Evolutionary conservation across 2,113 vertebrate genomes (phyloP).

Genomic region (Heterocephalus glaber): DNA sequence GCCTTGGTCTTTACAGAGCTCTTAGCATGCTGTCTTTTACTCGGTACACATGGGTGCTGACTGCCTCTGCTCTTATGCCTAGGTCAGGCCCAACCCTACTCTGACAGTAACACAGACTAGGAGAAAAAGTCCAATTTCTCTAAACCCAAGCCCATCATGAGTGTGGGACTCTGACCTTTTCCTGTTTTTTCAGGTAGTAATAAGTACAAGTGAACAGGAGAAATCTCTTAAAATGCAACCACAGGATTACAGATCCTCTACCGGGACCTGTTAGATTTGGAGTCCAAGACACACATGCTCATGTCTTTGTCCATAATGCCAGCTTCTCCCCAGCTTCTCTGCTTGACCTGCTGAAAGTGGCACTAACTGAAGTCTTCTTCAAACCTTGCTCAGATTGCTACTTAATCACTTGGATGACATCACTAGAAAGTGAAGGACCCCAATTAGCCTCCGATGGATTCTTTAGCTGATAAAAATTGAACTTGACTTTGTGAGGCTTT

Average conservation of each 20-base stretch:
- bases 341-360: background rate
- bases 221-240: background rate
- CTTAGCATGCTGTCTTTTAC: too few relatives aligned
- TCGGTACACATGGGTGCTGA: background rate
- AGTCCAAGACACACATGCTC: fast-evolving
- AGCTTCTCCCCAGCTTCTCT: background rate
- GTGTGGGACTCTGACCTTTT: background rate
- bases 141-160: fast-evolving
- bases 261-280: background rate
- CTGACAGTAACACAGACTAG: too few relatives aligned
- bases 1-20: background rate
- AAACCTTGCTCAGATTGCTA: background rate
- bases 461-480: background rate
- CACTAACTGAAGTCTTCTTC: background rate
- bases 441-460: background rate
- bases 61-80: too few relatives aligned
- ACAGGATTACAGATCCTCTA: background rate
- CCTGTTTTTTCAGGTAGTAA: background rate
- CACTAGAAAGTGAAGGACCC: background rate
- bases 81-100: background rate
- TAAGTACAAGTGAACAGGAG: background rate
- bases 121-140: background rate
- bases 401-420: background rate
- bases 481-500: background rate
- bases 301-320: background rate